Percentiles rank a stretch among this genome's conserved stretches.
Evolutionary conservation across 2,113 vertebrate genomes (phyloP).

Genomic region (Tichodroma muraria): DNA sequence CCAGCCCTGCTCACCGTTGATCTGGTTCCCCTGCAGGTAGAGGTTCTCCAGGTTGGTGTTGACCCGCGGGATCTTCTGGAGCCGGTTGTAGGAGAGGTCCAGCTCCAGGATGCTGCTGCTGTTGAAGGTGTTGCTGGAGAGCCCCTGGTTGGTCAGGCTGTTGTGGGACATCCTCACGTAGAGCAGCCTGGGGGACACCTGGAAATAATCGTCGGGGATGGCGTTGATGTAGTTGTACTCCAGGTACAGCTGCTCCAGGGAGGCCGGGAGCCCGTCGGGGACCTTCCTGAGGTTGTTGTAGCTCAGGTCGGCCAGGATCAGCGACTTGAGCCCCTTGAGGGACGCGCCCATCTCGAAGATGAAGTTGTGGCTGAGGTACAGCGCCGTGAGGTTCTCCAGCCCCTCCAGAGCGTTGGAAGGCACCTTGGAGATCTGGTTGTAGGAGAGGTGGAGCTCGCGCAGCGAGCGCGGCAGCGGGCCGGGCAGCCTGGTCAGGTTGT

Average conservation of each 20-base stretch:
- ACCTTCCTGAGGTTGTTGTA: constrained; percentile 86
- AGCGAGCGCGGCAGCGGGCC: constrained; percentile 82
- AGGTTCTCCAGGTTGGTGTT: constrained; percentile 88
- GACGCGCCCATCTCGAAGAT: constrained; percentile 81
- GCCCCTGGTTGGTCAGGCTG: constrained; percentile 83
- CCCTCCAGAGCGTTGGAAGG: constrained; percentile 79
- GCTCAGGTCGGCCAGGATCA: constrained; percentile 87
- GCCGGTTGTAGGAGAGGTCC: constrained; percentile 91
- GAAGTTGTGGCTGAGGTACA: constrained; percentile 87
- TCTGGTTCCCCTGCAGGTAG: constrained; percentile 93
- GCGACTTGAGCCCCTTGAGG: constrained; percentile 78
- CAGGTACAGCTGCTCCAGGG: constrained; percentile 90
- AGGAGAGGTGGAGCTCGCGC: constrained; percentile 82
- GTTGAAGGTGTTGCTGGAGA: constrained; percentile 88
- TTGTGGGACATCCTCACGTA: constrained; percentile 90
- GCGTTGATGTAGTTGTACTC: constrained; percentile 86
- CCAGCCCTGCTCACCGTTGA: constrained; percentile 78
- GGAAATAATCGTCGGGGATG: constrained; percentile 83
- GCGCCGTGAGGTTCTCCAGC: constrained; percentile 88
- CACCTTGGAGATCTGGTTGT: constrained; percentile 85
- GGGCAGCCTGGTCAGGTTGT: constrained; percentile 88
- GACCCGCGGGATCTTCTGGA: constrained; percentile 90
- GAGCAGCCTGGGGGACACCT: constrained; percentile 78
- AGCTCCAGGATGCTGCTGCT: constrained; percentile 90
- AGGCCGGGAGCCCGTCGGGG: constrained; percentile 80